These are phyloP conservation scores for Otolemur garnettii DNA, from an alignment of 2,113 vertebrate genomes.

Conservation along the genomic window DNA sequence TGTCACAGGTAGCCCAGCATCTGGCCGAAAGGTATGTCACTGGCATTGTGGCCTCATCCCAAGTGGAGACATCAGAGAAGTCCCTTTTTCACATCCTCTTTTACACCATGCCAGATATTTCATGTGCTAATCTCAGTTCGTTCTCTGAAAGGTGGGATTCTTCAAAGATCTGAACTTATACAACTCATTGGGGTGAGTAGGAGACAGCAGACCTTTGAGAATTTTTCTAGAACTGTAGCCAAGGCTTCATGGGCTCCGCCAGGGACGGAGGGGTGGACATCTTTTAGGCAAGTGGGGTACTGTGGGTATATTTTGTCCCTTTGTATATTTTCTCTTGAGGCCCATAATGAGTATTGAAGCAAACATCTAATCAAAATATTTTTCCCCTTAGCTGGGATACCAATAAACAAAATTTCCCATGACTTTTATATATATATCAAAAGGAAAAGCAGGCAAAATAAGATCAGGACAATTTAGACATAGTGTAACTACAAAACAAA, in stretches of 20 bases:
- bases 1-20: background rate
- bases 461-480: background rate
- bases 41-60: too few species aligned
- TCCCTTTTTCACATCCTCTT: background rate
- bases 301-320: background rate
- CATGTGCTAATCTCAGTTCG: background rate
- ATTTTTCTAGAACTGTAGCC: background rate
- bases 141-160: background rate
- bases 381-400: background rate
- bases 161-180: background rate
- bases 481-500: background rate
- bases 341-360: background rate
- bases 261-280: background rate
- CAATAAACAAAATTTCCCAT: background rate
- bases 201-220: background rate
- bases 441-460: background rate
- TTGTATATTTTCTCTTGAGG: background rate
- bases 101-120: background rate
- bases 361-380: slow-evolving; percentile 30
- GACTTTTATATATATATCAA: background rate
- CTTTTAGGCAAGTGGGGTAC: background rate
- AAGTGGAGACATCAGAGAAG: background rate
- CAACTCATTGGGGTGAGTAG: too few species aligned
- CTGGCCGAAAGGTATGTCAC: background rate
- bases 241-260: background rate